phyloP scores from a whole-genome alignment of 2,113 vertebrate species.

The Semnornis frantzii region DNA sequence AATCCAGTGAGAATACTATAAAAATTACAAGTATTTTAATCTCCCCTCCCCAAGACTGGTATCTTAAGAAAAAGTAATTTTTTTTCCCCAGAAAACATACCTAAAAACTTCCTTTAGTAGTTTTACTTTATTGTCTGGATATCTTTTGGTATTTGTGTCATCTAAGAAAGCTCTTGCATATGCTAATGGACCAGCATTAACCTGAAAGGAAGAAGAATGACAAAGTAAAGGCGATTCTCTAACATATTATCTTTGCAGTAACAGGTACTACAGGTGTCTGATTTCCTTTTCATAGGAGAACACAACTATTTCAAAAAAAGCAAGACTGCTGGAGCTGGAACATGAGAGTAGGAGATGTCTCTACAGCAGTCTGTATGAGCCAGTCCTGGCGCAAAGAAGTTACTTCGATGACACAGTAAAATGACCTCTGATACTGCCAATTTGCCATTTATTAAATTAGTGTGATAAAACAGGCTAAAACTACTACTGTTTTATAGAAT shows the following conservation, averaged over 20 bases:
- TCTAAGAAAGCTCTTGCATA: constrained; percentile 97
- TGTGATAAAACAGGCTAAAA: background rate
- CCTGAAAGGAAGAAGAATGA: constrained; percentile 74
- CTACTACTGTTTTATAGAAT: background rate
- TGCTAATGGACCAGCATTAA: constrained; percentile 94
- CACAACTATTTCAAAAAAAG: background rate
- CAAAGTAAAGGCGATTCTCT: background rate
- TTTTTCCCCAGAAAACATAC: constrained; percentile 66
- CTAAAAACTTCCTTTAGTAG: constrained; percentile 96
- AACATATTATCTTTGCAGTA: background rate
- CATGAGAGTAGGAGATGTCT: background rate
- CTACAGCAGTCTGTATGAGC: background rate
- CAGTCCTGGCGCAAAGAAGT: background rate
- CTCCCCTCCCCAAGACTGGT: background rate
- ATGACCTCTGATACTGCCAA: background rate
- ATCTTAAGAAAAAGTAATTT: background rate
- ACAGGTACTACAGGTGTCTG: background rate
- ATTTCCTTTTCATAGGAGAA: background rate
- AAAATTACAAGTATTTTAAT: background rate
- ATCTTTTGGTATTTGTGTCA: constrained; percentile 90
- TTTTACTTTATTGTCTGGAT: constrained; percentile 98
- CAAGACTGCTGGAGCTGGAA: background rate
- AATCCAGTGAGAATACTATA: background rate
- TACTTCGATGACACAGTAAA: background rate
- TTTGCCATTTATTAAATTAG: background rate